Conservation (phyloP, 2,888 invertebrate species). For the Morpho helenor region DNA sequence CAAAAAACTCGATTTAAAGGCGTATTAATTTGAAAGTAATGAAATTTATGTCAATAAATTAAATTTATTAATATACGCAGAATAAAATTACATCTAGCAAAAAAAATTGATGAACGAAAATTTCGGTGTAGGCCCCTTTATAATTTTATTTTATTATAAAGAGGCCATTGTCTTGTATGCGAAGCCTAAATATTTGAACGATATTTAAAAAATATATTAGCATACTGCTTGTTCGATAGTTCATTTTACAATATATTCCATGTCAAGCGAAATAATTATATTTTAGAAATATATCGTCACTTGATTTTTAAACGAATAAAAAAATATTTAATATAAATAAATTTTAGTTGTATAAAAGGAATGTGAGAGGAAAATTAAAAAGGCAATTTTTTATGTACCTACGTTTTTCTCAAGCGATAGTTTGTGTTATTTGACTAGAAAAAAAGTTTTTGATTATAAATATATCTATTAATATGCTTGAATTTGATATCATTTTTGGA, state of each 20-base stretch:
- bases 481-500: too few relatives aligned
- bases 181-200: too few relatives aligned
- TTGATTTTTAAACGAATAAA: not conserved
- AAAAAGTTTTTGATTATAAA: constrained; percentile 31
- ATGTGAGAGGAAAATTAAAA: constrained; percentile 7
- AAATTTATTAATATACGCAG: too few relatives aligned
- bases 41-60: not conserved
- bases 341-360: constrained; percentile 6
- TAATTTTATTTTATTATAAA: too few relatives aligned
- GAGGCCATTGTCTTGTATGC: too few relatives aligned
- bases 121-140: too few relatives aligned
- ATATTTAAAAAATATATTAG: too few relatives aligned
- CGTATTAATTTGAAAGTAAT: constrained; percentile 1
- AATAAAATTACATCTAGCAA: too few relatives aligned
- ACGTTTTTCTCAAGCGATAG: not conserved
- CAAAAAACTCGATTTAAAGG: not conserved
- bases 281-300: not conserved
- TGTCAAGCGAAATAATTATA: not conserved
- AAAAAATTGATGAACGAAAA: too few relatives aligned
- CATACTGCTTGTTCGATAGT: too few relatives aligned
- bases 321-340: not conserved
- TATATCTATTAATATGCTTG: constrained; percentile 8
- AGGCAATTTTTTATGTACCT: not conserved
- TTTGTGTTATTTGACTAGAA: constrained; percentile 40
- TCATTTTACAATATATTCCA: not conserved